Evolutionary conservation across 2,113 vertebrate species (phyloP), one percentile per base, ranked within the genome.

Genomic region (Reinhardtius hippoglossoides): DNA sequence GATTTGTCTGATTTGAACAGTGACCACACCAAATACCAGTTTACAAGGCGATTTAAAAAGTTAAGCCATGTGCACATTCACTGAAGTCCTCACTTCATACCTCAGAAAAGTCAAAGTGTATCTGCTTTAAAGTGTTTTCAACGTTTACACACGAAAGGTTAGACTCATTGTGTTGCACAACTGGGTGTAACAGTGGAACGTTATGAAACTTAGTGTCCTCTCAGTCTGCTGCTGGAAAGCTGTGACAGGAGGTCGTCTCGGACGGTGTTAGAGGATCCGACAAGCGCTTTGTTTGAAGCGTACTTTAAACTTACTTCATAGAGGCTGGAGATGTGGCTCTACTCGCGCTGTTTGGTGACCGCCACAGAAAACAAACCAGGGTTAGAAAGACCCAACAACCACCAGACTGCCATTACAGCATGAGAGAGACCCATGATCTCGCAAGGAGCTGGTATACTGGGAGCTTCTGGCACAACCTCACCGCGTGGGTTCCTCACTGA

Each of bases 401-500:
- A 40, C 26, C 37, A 44, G 9, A 57, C 40, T 61, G 68, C 59
- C 23, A 24, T 23, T 1, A 27, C 12, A 26, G 18, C 7, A 44
- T 0, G 27, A 21, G 46, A 42, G 26, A n/a, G 27, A 35, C 13
- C 27, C 0, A 15, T 46, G 58, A 71, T 35, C 42, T 78, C n/a
- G n/a, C 37, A 42, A 0, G 0, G 12, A 75, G 23, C 63, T 2
- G 18, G 70, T 75, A 67, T 18, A 31, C 1, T 3, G 20, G 50
- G n/a, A 50, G 50, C 60, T 27, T 44, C 24, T 48, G n/a, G 24
- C 48, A 35, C 48, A 71, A 71, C 61, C 31, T 62, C 20, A 56
- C 21, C 21, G 58, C 55, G 16, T 42, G 37, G 31, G 3, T 67
- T 24, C 52, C 40, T 55, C 31, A 16, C 15, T 0, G 3, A 50